These are phyloP conservation scores for Syrphus vitripennis DNA, from an alignment of 2,888 invertebrate genomes.

Conservation along the genomic window DNA sequence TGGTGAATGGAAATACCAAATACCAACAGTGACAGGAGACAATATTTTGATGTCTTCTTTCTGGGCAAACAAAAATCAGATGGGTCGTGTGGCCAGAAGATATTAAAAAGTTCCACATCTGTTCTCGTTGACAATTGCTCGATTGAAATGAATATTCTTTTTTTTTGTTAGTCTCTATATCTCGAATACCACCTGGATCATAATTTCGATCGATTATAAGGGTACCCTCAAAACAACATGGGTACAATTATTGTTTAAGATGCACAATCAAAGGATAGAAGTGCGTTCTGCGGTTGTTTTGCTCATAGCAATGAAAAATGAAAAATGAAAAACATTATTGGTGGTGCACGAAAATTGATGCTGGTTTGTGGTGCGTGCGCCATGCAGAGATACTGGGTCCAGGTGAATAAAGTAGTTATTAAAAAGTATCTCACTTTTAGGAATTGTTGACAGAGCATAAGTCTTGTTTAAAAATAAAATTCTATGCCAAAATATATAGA, in stretches of 20 bases:
- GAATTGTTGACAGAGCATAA: no score
- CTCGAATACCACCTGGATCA: conserved; percentile 48
- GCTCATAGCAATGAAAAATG: background rate
- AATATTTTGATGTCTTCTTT: conserved; percentile 16
- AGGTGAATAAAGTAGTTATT: conserved; percentile 4
- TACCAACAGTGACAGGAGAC: conserved; percentile 19
- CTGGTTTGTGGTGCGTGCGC: conserved; percentile 8
- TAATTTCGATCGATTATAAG: conserved; percentile 40
- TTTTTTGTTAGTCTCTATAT: background rate
- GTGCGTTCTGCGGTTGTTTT: conserved; percentile 23
- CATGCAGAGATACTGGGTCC: conserved; percentile 1
- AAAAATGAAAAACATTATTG: background rate
- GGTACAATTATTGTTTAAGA: conserved; percentile 20
- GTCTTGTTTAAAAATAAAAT: no score
- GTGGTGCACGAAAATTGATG: conserved; percentile 25
- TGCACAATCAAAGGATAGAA: conserved; percentile 1
- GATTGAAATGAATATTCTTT: conserved; percentile 42
- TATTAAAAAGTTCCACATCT: conserved; percentile 47
- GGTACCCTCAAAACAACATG: conserved; percentile 46
- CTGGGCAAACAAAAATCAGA: conserved; percentile 44
- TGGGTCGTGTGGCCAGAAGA: conserved; percentile 49
- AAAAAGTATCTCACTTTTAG: background rate
- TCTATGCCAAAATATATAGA: no score
- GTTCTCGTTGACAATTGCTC: conserved; percentile 47
- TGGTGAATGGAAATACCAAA: conserved; percentile 12